Conservation (phyloP, 2,888 invertebrate species). For the Spodoptera exigua region DNA sequence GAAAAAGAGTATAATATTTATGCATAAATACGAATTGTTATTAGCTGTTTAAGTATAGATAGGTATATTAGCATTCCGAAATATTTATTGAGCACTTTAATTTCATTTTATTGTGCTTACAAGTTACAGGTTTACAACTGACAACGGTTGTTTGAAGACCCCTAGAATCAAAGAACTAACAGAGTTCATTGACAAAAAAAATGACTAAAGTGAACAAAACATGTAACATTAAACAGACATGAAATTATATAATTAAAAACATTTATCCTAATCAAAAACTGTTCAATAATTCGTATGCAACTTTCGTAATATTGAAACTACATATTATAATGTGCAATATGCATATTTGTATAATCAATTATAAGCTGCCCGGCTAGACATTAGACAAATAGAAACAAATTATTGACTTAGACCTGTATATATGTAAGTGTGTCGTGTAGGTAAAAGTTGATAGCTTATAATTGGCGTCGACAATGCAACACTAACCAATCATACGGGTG, state of each 20-base stretch:
- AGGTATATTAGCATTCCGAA: slow-evolving; percentile 23
- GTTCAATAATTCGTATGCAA: neutral
- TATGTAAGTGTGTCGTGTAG: neutral
- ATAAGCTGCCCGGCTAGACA: neutral
- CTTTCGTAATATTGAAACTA: neutral
- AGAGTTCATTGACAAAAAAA: no score
- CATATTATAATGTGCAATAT: no score
- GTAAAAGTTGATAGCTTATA: neutral
- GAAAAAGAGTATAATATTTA: no score
- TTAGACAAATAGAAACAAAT: neutral
- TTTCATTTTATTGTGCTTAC: slow-evolving; percentile 9
- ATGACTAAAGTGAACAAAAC: no score
- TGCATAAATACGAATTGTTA: no score
- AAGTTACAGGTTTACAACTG: slow-evolving; percentile 5
- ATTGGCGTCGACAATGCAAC: no score
- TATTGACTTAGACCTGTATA: neutral
- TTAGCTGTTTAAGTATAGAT: neutral
- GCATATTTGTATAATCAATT: neutral
- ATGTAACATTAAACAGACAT: no score
- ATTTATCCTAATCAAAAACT: no score
- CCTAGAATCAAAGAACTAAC: neutral
- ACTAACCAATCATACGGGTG: no score
- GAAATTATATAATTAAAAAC: no score
- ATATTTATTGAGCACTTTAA: slow-evolving; percentile 13
- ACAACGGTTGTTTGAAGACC: slow-evolving; percentile 6